Base-by-base conservation (phyloP, 1,140 invertebrate species). In the Stegodyphus mimosarum region DNA sequence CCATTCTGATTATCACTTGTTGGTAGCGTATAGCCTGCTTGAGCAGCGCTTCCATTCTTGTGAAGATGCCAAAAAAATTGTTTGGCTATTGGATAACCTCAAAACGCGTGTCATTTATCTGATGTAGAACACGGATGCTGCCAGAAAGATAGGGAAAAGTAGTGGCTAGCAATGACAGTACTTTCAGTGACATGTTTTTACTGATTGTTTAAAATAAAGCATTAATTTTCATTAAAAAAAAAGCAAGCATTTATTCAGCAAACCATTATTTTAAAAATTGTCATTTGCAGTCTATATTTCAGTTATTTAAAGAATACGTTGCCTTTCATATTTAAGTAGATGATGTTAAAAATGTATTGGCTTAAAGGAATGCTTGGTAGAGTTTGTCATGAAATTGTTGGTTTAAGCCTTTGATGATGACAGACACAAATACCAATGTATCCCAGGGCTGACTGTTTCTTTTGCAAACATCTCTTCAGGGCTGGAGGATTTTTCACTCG, bases 211-310 rank as follows among this genome's bases (percentile, higher is more conserved):
- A 67, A 18, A 67, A 67, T 15, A 18, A 17, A 17, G 64, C 0
- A 67, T n/a, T n/a, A 67, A n/a, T 67, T n/a, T n/a, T 17, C 64
- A 67, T 7, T 15, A 67, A 67, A 17, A 17, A 67, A 67, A 67
- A 3, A 60, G 55, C 55, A 60, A 60, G 5, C 1, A 60, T 15
- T 60, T 11, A 60, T 60, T 60, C 55, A 60, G 15, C 55, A 33
- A 33, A 33, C 3, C 33, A 3, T 33, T 33, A 33, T 33, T 33
- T 33, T 1, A 33, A 33, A 33, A 33, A 33, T 1, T 1, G 1
- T 33, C 33, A 33, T 33, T 33, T 33, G 33, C 33, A 33, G 33
- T 33, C 1, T 33, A 33, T 33, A 33, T 33, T 3, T 33, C 33
- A 33, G 33, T 33, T 33, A 33, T 33, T 33, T 33, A 33, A 33